Evolutionary conservation across 2,888 invertebrate genomes (phyloP).

Genomic region (Acholoe squamosa): DNA sequence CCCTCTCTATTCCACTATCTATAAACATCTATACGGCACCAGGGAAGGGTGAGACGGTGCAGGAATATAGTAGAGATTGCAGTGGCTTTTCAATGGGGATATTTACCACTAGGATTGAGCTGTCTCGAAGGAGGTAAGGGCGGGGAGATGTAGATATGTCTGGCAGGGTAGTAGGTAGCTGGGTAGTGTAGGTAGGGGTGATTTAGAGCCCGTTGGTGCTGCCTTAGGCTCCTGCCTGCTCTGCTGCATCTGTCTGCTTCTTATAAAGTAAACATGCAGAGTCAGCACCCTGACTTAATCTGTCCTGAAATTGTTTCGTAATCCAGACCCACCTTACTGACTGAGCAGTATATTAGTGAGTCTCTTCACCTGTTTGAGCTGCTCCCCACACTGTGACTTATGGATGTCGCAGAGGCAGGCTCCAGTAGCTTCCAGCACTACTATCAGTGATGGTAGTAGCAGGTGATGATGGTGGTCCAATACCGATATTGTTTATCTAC

Average conservation of each 20-base stretch:
- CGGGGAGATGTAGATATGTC: background rate
- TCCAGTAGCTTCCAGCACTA: too few species aligned
- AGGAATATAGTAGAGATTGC: too few species aligned
- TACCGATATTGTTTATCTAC: too few species aligned
- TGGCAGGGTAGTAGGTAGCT: background rate
- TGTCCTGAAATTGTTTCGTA: background rate
- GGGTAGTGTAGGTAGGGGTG: too few species aligned
- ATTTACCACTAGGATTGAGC: too few species aligned
- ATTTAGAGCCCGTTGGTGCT: background rate
- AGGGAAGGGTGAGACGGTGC: background rate
- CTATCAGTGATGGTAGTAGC: too few species aligned
- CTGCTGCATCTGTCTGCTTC: background rate
- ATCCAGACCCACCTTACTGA: background rate
- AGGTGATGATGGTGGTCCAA: too few species aligned
- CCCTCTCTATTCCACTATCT: background rate
- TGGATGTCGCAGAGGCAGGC: too few species aligned
- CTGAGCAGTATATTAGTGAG: background rate
- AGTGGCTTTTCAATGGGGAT: too few species aligned
- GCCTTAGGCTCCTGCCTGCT: too few species aligned
- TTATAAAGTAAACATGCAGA: background rate
- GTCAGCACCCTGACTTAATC: background rate
- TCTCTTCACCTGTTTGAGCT: too few species aligned
- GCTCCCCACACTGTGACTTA: too few species aligned
- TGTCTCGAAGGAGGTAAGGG: background rate
- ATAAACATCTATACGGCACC: background rate